Evolutionary conservation across 2,113 vertebrate species (phyloP).

Genomic region (Podarcis muralis): DNA sequence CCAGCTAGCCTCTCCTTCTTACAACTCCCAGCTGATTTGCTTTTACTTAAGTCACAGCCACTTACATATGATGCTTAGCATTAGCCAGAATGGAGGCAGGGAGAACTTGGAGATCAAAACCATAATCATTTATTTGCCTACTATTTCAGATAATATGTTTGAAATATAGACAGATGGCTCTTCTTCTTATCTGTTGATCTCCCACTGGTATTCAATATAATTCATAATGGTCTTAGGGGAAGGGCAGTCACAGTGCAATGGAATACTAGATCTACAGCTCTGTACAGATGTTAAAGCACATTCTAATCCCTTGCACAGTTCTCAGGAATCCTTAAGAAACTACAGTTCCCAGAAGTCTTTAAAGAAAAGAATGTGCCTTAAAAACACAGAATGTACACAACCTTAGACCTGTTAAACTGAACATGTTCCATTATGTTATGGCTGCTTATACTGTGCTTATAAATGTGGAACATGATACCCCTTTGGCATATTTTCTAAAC

Average conservation of each 20-base stretch:
- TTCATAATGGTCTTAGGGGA: neutral
- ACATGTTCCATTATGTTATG: neutral
- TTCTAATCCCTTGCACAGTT: too few species aligned
- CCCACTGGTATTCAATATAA: neutral
- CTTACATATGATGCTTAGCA: neutral
- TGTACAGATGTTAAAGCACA: neutral
- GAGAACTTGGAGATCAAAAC: conserved; percentile 33
- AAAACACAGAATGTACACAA: too few species aligned
- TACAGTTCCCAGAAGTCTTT: too few species aligned
- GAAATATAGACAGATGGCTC: neutral
- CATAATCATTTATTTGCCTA: conserved; percentile 4
- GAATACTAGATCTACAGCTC: neutral
- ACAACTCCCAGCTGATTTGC: conserved; percentile 24
- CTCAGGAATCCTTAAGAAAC: too few species aligned
- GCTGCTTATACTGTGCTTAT: neutral
- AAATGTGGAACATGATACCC: neutral
- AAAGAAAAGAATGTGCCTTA: too few species aligned
- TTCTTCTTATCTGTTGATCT: conserved; percentile 1
- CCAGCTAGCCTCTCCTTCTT: conserved; percentile 21
- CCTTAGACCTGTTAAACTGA: neutral
- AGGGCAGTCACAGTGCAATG: neutral
- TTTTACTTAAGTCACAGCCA: conserved; percentile 36
- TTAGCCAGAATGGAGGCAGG: neutral
- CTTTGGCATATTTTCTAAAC: too few species aligned
- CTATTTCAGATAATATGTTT: neutral